phyloP scores from a whole-genome alignment of 2,888 invertebrate species.

The Cantharis nigra region DNA sequence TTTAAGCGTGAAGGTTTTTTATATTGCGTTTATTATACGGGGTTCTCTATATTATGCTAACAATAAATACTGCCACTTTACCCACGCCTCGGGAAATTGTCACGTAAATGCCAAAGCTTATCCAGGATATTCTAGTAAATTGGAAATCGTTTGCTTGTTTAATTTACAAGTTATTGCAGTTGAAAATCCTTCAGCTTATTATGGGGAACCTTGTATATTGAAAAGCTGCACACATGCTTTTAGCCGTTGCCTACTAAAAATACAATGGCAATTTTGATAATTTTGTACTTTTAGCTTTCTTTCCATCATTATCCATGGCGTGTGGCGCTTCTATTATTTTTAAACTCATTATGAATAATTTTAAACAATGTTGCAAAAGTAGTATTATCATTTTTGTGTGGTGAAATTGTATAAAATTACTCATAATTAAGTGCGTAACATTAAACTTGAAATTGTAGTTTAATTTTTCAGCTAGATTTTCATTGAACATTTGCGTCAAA shows the following conservation, averaged over 20 bases:
- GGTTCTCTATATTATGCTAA: neutral
- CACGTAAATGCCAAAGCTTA: neutral
- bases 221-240: neutral
- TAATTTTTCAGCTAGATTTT: neutral
- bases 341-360: neutral
- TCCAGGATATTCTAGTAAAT: neutral
- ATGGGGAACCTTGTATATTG: neutral
- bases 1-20: neutral
- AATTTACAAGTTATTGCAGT: neutral
- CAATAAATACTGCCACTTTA: neutral
- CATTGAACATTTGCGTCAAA: neutral
- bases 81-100: neutral
- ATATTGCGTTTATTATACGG: neutral
- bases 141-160: neutral
- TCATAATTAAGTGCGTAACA: neutral
- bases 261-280: neutral
- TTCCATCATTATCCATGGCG: neutral
- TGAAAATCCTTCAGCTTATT: neutral
- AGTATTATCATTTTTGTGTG: neutral
- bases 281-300: neutral
- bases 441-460: neutral
- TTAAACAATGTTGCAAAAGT: neutral
- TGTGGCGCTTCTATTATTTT: neutral
- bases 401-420: neutral
- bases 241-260: neutral